Base-by-base conservation (phyloP, 2,797 vertebrate genomes). In the Chelmon rostratus region DNA sequence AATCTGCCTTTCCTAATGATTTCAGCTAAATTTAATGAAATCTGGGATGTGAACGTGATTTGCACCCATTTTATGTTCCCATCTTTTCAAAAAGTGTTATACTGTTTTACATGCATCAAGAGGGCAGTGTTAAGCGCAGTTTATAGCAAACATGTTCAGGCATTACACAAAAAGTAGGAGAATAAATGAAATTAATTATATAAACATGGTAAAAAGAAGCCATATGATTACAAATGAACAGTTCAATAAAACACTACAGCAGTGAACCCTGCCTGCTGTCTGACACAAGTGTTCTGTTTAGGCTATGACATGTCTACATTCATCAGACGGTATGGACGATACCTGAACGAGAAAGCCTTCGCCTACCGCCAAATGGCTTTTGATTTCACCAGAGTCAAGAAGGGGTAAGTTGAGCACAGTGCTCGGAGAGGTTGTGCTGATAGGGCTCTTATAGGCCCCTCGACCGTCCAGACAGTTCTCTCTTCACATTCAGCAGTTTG, bases 301-400 rank as follows among this genome's bases (percentile, higher is more conserved):
- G 98, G 98, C 90, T 99, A 99, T 83, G 98, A 99, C 91, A 99
- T 99, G 98, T 99, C 98, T 59, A 99, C 98, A 61, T 99, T 99
- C 93, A 99, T 99, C 95, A 97, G 98, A 93, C 96, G 98, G 82
- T 99, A 99, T 63, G 99, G 97, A 85, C 97, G 98, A 85, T 99
- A 99, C 87, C 95, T 99, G 94, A 99, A 99, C 76, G 98, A 99
- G 94, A 99, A 99, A 93, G 98, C 98, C 4, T 99, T 99, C 76
- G 97, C 98, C 66, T 99, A 99, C 92, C 97, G 98, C 76, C 98
- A 99, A 89, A 99, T 99, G 98, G 98, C 98, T 86, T 99, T 99
- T 94, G 98, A 99, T 92, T 99, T 99, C 93, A 98, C 97, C 91
- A 96, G 98, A 95, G 98, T 99, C 89, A 99, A 99, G 90, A 99